Base-by-base conservation (phyloP, 2,888 invertebrate genomes). In the Cheiracanthium punctorium region DNA sequence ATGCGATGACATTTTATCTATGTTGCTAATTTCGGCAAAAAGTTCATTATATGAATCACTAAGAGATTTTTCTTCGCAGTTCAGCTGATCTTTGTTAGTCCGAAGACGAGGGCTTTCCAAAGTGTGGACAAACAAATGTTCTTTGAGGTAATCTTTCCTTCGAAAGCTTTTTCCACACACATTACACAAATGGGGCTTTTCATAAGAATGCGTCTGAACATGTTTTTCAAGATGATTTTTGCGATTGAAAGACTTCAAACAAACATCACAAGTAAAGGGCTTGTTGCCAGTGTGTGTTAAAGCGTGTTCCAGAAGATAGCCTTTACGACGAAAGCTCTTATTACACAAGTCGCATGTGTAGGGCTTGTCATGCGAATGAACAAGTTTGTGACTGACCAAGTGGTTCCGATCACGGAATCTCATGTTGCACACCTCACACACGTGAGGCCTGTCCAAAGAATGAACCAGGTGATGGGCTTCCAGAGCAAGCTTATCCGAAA, bases 301-400 rank as follows among this genome's bases (percentile, higher is more conserved):
- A 30, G 4, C 2, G 30, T 67, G 67, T 30, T 30, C 30, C 30
- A 32, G 1, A 4, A 67, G 14, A 30, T 67, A 32, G 1, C n/a
- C 8, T 67, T 67, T 67, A 12, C 67, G 67, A 30, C 67, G 32
- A 30, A 67, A 67, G n/a, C 67, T 67, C 30, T 67, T 67, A 14
- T 30, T 67, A 30, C 67, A 67, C 7, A 67, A 17, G 30, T 67
- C 7, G n/a, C 67, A 67, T 4, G n/a, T n/a, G 30, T 30, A 32
- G 1, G 12, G 29, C 14, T 67, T 67, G 1, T 8, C 67, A 32
- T 67, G 30, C 7, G 67, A 32, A 32, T 67, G 67, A 30, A 67
- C n/a, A 67, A 67, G 30, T 17, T n/a, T 14, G n/a, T 67, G 67
- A 67, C 30, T 32, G 4, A 32, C 1, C 2, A 67, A 30, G 17